Evolutionary conservation across 1,140 invertebrate species (phyloP).

Genomic region (Caerostris darwini): DNA sequence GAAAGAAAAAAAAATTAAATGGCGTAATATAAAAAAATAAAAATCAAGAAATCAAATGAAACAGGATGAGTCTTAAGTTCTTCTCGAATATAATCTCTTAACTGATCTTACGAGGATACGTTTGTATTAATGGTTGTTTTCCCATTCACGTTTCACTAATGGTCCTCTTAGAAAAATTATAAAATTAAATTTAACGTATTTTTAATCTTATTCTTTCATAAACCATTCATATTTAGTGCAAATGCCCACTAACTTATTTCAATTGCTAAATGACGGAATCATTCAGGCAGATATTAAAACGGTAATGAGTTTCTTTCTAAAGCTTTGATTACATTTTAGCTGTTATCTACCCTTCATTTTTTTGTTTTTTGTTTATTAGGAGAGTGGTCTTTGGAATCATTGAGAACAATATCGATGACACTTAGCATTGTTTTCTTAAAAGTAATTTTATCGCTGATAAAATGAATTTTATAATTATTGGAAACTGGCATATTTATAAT

Average conservation of each 20-base stretch:
- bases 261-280: background rate
- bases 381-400: background rate
- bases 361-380: background rate
- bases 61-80: slow-evolving; percentile 56
- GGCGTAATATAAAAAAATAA: slow-evolving; percentile 48
- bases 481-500: too few relatives aligned
- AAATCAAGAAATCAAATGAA: slow-evolving; percentile 65
- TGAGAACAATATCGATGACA: too few relatives aligned
- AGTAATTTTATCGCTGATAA: too few relatives aligned
- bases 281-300: slow-evolving; percentile 60
- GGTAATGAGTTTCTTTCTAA: slow-evolving; percentile 59
- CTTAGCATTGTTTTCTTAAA: too few relatives aligned
- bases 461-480: too few relatives aligned
- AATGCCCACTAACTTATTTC: slow-evolving; percentile 47
- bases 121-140: slow-evolving; percentile 70
- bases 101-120: slow-evolving; percentile 65
- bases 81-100: slow-evolving; percentile 63
- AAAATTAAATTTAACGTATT: slow-evolving; percentile 65
- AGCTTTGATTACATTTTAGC: slow-evolving; percentile 3
- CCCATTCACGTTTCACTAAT: slow-evolving; percentile 61
- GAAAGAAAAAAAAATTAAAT: slow-evolving; percentile 53
- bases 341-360: background rate
- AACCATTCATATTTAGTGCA: slow-evolving; percentile 25
- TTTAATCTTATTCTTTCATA: slow-evolving; percentile 65
- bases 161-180: slow-evolving; percentile 45